Evolutionary conservation across 1,140 invertebrate genomes (phyloP), one percentile per base, ranked within the genome.

Genomic region (Zaprionus nigranus): DNA sequence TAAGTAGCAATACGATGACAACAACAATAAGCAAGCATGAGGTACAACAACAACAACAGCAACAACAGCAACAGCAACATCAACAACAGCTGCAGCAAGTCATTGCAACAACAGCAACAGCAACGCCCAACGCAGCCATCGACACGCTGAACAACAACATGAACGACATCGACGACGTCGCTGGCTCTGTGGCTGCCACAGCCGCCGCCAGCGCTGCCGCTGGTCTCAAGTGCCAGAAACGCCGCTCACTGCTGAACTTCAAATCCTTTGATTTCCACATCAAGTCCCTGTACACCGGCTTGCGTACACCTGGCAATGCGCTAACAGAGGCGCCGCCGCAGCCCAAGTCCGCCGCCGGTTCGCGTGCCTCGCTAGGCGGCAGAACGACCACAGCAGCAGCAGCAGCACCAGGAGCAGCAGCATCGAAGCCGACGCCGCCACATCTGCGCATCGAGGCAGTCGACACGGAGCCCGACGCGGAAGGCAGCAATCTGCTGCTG

Each of bases 21-120:
- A 92, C 91, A 90, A 92, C 92, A 92, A 92, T 92, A 91, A 92
- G 90, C 79, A 92, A 91, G 76, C 91, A 91, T 74, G 91, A 92
- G 73, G 75, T 90, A 78, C 91, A 91, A 60, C 90, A 73, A 15
- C 80, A 85, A 6, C 90, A 82, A 5, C 84, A 84, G 46, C 79
- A 73, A 13, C 77, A 79, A 2, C 67, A 72, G 4, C 69, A 73
- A 2, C 67, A 74, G 9, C 79, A 76, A 17, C 73, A 67, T 1
- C 68, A 60, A 0, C 79, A 76, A 22, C 73, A 67, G 20, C 79
- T 65, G 46, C 71, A 69, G 57, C 64, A 74, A 63, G 6, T 46
- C 40, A 46, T 11, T 15, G 26, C 62, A 57, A 38, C 61, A 59
- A 2, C 66, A 71, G n/a, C 54, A 64, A 51, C 71, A 78, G 34